Conservation (phyloP, 2,113 vertebrate species). For the Myotis yumanensis region DNA sequence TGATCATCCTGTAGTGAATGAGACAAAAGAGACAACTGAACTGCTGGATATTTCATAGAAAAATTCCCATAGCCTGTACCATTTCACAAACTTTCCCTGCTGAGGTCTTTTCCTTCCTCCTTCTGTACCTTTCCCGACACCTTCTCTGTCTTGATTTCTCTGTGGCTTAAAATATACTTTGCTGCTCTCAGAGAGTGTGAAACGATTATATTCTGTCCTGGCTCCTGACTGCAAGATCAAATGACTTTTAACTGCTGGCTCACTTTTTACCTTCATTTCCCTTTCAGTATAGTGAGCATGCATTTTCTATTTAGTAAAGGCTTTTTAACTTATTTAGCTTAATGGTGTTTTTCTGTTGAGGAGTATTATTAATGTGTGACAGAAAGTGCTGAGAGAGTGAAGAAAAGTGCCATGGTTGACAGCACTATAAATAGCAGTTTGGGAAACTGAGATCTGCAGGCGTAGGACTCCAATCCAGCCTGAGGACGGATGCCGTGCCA, state of each 20-base stretch:
- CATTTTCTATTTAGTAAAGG: neutral
- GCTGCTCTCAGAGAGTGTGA: neutral
- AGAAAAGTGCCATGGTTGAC: neutral
- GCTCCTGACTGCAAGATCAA: neutral
- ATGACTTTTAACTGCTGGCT: neutral
- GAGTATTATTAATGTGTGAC: neutral
- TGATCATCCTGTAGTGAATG: neutral
- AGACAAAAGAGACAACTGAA: neutral
- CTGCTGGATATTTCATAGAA: neutral
- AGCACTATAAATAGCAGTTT: constrained; percentile 59
- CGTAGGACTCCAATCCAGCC: neutral
- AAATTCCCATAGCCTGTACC: neutral
- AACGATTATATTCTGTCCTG: neutral
- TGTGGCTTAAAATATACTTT: neutral
- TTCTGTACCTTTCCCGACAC: neutral
- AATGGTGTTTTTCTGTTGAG: neutral
- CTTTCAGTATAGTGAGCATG: neutral
- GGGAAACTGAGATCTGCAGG: constrained; percentile 15
- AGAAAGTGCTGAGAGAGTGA: constrained; percentile 11
- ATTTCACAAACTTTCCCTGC: neutral
- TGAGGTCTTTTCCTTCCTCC: neutral
- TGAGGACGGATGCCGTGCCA: neutral
- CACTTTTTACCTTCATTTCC: neutral
- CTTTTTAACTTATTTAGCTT: neutral
- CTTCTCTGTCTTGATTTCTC: neutral